A percentile compares a stretch with the other conserved stretches of the same genome.
Conservation (phyloP, 2,888 invertebrate genomes). For the Hipparchia semele region DNA sequence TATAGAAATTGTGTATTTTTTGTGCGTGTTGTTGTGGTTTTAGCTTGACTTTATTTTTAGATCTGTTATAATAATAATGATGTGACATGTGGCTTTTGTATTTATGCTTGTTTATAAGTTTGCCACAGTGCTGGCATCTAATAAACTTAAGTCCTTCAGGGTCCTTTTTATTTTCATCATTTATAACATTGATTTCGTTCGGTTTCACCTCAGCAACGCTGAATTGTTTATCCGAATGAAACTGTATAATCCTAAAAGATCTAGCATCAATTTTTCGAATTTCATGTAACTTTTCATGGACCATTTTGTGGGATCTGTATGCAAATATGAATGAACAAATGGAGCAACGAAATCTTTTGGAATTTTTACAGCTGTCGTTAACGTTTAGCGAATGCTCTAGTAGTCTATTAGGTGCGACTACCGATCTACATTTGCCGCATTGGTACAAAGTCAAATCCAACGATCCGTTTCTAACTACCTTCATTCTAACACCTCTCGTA, state of each 20-base stretch:
- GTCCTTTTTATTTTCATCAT: constrained; percentile 21
- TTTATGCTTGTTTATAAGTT: constrained; percentile 36
- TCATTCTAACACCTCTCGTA: constrained; percentile 48
- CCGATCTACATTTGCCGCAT: constrained; percentile 49
- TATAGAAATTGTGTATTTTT: neutral
- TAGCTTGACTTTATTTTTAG: neutral
- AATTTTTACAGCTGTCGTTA: constrained; percentile 29
- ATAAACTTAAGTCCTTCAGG: constrained; percentile 41
- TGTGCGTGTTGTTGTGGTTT: neutral
- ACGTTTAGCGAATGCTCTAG: constrained; percentile 37
- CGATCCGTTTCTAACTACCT: constrained; percentile 47
- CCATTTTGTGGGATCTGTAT: constrained; percentile 8
- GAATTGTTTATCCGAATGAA: constrained; percentile 40
- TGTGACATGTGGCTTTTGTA: constrained; percentile 32
- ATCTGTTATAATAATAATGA: constrained; percentile 20
- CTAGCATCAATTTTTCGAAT: constrained; percentile 24
- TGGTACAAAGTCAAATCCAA: constrained; percentile 50
- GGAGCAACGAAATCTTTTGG: constrained; percentile 19
- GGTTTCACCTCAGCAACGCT: constrained; percentile 31
- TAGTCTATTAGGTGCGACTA: constrained; percentile 35
- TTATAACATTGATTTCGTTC: constrained; percentile 7
- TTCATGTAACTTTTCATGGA: constrained; percentile 45
- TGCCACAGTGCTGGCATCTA: constrained; percentile 41
- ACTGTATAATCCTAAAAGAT: constrained; percentile 41
- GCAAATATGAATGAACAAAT: constrained; percentile 40